A percentile compares a stretch with the other conserved stretches of the same genome.
phyloP scores from a whole-genome alignment of 2,113 vertebrate genomes.

The Mustela lutreola region DNA sequence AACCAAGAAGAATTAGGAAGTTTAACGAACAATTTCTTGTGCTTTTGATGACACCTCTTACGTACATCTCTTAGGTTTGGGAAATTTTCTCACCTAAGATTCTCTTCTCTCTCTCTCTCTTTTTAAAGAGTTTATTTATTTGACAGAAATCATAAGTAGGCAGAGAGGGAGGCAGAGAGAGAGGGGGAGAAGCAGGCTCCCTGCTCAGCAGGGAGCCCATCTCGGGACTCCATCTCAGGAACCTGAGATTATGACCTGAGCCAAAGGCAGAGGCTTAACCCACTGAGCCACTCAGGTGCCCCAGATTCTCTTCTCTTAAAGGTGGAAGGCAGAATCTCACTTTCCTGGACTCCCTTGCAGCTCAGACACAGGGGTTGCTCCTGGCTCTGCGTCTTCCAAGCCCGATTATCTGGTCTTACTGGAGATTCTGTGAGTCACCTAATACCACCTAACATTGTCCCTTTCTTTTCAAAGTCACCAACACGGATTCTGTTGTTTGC shows the following conservation, averaged over 20 bases:
- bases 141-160: too few species aligned
- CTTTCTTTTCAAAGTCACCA: neutral
- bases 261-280: too few species aligned
- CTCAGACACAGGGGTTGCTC: neutral
- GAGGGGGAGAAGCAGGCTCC: too few species aligned
- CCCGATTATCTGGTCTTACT: neutral
- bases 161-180: too few species aligned
- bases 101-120: neutral
- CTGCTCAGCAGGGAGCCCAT: too few species aligned
- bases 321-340: neutral
- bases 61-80: neutral
- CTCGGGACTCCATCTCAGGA: too few species aligned
- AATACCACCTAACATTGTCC: neutral
- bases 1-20: neutral
- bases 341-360: neutral
- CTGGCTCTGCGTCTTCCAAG: neutral
- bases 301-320: neutral
- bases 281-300: too few species aligned
- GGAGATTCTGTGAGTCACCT: neutral
- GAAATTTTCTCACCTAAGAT: neutral
- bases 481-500: slow-evolving; percentile 1
- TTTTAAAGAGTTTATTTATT: too few species aligned
- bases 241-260: too few species aligned
- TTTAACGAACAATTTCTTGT: neutral
- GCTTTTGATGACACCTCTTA: neutral